Base-by-base conservation (phyloP, 2,888 invertebrate species). In the Cephus rjabovi region DNA sequence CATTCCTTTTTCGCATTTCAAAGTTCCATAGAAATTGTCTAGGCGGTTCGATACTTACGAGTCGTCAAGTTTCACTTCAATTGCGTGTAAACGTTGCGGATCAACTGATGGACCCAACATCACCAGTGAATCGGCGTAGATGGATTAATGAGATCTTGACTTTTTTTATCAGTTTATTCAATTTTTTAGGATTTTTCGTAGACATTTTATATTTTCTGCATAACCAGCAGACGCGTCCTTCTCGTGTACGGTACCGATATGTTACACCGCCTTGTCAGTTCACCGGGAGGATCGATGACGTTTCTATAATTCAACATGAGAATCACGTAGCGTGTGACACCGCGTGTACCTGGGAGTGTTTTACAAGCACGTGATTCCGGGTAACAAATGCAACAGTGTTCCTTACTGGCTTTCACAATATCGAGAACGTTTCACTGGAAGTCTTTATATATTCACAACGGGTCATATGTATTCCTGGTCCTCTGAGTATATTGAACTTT, bases 401-500 rank as follows among this genome's bases (percentile, higher is more conserved):
- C 56, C 56, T 23, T 56, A 56, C 56, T 15, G 23, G 23, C 56
- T 56, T 56, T 56, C 56, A 23, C 23, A 56, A 15, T 56, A 56
- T 23, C 23, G 23, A 9, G 56, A 56, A 56, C 56, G 56, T 56
- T 56, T 56, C 56, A 30, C 71, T 15, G 30, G 30, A 12, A 34
- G 71, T 30, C 34, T 71, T 71, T 30, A 71, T 30, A 71, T 34
- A 71, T 71, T 71, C 71, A 71, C 11, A 30, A 33, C 71, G 30
- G 71, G 71, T 71, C 34, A 2, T 56, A 23, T 56, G 56, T 56
- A 1, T 56, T 23, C 69, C 70, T 34, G 23, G 30, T 75, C 40
- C 71, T 23, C 71, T 70, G 79, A 77, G 81, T 80, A 73, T 80
- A 79, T 77, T 74, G 80, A 81, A 81, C 81, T 79, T 34, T 71